These are phyloP conservation scores for Rhagonycha fulva DNA, from an alignment of 2,888 invertebrate species.

Conservation along the genomic window DNA sequence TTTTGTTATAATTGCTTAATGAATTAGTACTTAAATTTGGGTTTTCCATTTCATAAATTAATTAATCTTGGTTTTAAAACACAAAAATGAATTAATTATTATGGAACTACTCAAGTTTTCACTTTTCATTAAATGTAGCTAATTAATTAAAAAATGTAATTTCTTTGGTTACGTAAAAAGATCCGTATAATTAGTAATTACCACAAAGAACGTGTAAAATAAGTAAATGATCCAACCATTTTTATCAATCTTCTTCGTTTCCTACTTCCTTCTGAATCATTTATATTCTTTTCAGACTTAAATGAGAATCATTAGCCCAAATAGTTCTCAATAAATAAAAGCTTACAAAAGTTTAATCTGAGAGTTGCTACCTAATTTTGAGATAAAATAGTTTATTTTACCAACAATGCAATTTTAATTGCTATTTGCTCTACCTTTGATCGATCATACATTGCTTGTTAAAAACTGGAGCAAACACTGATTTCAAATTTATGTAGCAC, in stretches of 20 bases:
- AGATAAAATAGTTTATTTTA: not conserved
- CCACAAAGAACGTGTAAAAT: not conserved
- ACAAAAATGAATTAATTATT: not conserved
- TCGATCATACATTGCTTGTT: not conserved
- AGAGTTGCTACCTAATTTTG: not conserved
- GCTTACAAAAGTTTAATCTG: slow-evolving; percentile 20
- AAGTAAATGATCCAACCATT: not conserved
- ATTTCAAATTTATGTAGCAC: not conserved
- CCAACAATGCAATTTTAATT: not conserved
- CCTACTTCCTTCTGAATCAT: slow-evolving; percentile 9
- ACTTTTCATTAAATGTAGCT: not conserved
- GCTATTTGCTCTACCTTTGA: not conserved
- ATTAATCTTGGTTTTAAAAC: not conserved
- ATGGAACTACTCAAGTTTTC: not conserved
- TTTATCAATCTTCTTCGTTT: slow-evolving; percentile 4
- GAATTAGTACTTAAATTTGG: not conserved
- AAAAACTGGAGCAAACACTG: not conserved
- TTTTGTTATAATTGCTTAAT: not conserved
- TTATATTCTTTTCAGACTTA: slow-evolving; percentile 9
- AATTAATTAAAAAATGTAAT: not conserved
- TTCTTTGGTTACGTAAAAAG: not conserved
- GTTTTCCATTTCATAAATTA: not conserved
- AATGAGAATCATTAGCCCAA: slow-evolving; percentile 19
- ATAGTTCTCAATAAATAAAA: slow-evolving; percentile 21
- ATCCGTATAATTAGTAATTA: not conserved